A percentile compares a stretch with the other conserved stretches of the same genome.
These are phyloP conservation scores for Lethrus apterus DNA, from an alignment of 1,140 invertebrate species.

Conservation along the genomic window DNA sequence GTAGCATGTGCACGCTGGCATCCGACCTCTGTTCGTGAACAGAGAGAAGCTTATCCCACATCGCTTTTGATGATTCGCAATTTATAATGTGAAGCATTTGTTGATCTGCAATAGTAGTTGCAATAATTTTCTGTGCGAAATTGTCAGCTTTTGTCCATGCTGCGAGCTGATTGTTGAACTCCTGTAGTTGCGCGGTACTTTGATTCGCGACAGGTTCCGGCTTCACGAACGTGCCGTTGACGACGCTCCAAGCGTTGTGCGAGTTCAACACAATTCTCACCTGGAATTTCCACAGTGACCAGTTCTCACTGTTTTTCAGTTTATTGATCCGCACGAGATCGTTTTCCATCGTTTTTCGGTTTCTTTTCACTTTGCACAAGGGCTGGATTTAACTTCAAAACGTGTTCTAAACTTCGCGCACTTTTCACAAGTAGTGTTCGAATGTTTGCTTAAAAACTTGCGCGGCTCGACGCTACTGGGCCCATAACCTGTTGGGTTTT, in stretches of 20 bases:
- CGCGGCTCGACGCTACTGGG: neutral
- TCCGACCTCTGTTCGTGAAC: slow-evolving; percentile 35
- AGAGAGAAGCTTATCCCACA: slow-evolving; percentile 32
- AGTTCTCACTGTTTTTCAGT: neutral
- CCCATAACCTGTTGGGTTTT: slow-evolving; percentile 1
- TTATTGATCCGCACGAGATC: neutral
- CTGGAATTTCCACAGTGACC: neutral
- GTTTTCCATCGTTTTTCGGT: neutral
- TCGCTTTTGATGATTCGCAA: slow-evolving; percentile 29
- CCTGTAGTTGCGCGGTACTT: neutral
- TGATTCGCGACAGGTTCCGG: neutral
- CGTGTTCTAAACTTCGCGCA: neutral
- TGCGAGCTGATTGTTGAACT: neutral
- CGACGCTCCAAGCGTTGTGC: neutral
- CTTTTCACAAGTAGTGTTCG: neutral
- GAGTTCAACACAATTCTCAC: neutral
- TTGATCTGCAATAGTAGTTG: neutral
- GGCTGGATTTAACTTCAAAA: neutral
- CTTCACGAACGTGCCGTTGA: neutral
- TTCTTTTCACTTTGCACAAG: neutral
- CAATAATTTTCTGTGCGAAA: slow-evolving; percentile 1
- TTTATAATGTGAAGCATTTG: slow-evolving; percentile 25
- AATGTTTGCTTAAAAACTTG: neutral
- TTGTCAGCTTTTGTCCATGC: neutral
- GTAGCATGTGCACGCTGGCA: slow-evolving; percentile 26